phyloP scores from a whole-genome alignment of 64 coral and sea anemone genomes.

The Montipora efflorescens region DNA sequence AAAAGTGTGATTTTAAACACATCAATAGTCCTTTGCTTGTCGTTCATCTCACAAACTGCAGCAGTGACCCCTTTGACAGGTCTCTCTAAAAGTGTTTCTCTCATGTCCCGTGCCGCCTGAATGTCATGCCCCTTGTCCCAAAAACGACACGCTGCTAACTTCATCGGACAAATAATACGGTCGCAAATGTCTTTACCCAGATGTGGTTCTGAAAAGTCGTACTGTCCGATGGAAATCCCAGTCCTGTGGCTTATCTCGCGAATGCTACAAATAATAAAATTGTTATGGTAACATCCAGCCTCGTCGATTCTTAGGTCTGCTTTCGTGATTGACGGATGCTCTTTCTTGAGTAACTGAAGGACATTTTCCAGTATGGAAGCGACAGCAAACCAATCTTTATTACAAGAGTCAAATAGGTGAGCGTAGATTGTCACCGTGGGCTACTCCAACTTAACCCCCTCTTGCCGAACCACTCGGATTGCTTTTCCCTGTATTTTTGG shows the following conservation, averaged over 20 bases:
- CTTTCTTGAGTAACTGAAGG: background rate
- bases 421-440: conserved; percentile 17
- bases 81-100: no score
- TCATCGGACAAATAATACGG: conserved; percentile 59
- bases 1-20: background rate
- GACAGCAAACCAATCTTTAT: conserved; percentile 67
- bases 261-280: conserved; percentile 25
- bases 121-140: conserved; percentile 51
- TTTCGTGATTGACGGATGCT: conserved; percentile 4
- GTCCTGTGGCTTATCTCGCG: conserved; percentile 20
- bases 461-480: conserved; percentile 15
- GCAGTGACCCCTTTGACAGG: no score
- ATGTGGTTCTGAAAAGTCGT: conserved; percentile 23
- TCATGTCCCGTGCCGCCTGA: background rate
- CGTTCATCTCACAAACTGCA: no score
- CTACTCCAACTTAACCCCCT: conserved; percentile 41
- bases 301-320: conserved; percentile 49
- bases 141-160: conserved; percentile 10
- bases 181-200: conserved; percentile 64
- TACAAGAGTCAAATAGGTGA: conserved; percentile 45
- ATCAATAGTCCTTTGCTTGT: no score
- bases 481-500: conserved; percentile 29
- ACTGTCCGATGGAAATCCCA: conserved; percentile 10
- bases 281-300: conserved; percentile 58
- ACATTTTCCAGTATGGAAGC: conserved; percentile 41